These are phyloP conservation scores for Mimumesa dahlbomi DNA, from an alignment of 2,888 invertebrate genomes.

Conservation along the genomic window DNA sequence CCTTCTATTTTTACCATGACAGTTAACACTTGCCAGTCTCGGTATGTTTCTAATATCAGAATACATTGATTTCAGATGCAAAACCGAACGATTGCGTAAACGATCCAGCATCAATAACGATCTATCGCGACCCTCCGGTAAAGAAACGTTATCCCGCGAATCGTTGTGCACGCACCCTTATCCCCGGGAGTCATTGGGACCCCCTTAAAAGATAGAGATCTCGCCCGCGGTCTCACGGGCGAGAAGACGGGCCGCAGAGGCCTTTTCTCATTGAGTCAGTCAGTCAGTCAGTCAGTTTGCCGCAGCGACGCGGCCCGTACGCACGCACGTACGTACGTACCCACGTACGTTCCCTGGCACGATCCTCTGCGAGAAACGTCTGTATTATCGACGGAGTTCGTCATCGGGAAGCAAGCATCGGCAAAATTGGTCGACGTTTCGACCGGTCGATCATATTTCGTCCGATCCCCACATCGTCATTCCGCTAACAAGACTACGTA, in stretches of 20 bases:
- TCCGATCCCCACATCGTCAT: slow-evolving; percentile 32
- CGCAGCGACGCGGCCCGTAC: slow-evolving; percentile 71
- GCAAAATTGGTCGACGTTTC: slow-evolving; percentile 35
- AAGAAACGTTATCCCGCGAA: slow-evolving; percentile 6
- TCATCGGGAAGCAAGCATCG: slow-evolving; percentile 15
- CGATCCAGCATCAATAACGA: background rate
- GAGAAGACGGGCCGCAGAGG: slow-evolving; percentile 62
- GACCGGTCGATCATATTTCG: slow-evolving; percentile 40
- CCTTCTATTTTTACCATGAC: no score
- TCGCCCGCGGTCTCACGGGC: slow-evolving; percentile 61
- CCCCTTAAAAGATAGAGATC: slow-evolving; percentile 71
- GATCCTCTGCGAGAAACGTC: background rate
- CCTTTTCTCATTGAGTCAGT: slow-evolving; percentile 77
- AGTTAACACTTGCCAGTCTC: no score
- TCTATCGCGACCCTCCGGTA: background rate
- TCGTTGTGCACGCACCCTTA: slow-evolving; percentile 74
- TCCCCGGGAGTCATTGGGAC: slow-evolving; percentile 61
- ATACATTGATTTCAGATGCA: no score
- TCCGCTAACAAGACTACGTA: slow-evolving; percentile 51
- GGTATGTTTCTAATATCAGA: no score
- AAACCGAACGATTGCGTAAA: no score
- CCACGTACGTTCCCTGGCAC: background rate
- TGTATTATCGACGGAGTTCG: slow-evolving; percentile 50
- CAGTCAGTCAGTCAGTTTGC: slow-evolving; percentile 77
- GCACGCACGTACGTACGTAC: slow-evolving; percentile 29